Evolutionary conservation across 2,888 invertebrate genomes (phyloP), one percentile per base, ranked within the genome.

Genomic region (Mactromeris polynyma): DNA sequence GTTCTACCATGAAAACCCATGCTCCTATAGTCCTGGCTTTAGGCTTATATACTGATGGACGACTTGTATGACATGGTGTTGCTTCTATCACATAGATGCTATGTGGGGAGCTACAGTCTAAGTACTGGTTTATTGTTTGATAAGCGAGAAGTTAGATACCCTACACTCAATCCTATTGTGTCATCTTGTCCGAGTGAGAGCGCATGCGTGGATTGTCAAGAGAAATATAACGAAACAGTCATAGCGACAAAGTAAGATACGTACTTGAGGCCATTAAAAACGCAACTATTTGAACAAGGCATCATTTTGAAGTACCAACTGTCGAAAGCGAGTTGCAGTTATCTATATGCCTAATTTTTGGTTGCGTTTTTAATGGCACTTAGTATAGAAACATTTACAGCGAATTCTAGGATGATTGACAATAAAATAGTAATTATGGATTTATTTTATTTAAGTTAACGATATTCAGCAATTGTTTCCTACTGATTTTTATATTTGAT

Each of bases 71-170:
- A 17, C 2, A 11, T 11, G 11, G 6, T 9, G 1, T 46, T 11
- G 17, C 46, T 46, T 11, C 7, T 42, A 42, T 7, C 42, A 11
- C 17, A 17, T 11, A 46, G 1, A 11, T 46, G 11, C 17, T 46
- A 83, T 73, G 69, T 83, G 40, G 83, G 83, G 6, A 40, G 64
- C 31, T 83, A 83, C 33, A 83, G 42, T 33, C 46, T 42, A 1
- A 33, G 64, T 33, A 38, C 42, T 31, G 83, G 83, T 26, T 69
- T 83, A 21, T 9, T 42, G 46, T 83, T 83, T 21, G 31, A 42
- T 21, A 31, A 19, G 11, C 21, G 31, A n/a, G 40, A 73, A 2
- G 46, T 83, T 2, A 69, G 36, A 42, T 83, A 83, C 17, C 83
- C 83, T 26, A 83, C 83, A 2, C 42, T 31, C 33, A n/a, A 42